Evolutionary conservation across 2,888 invertebrate genomes (phyloP), one percentile per base, ranked within the genome.

Genomic region (Tiliacea citrago): DNA sequence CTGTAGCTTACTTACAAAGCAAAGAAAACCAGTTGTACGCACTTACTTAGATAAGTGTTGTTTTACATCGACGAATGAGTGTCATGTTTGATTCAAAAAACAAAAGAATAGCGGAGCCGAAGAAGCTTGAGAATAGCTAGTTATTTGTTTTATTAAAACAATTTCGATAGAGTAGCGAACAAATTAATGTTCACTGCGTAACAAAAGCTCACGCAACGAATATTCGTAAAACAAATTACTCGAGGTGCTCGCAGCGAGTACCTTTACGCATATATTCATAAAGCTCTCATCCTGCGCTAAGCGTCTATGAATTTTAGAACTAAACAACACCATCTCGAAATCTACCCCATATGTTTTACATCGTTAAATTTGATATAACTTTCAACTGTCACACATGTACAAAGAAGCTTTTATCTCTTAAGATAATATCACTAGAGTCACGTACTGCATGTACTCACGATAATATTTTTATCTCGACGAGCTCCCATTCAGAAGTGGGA

Each of bases 351-450:
- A 6, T 42, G 42, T 42, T 45, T 0, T 45, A 45, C 18, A 49
- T 18, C 2, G 1, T 49, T 8, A 7, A 2, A 21, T 49, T 21
- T 21, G 6, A 18, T 21, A 51, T 51, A 51, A 51, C 51, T 51
- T 51, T 62, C 9, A 45, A 24, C n/a, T 18, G n/a, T 45, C 62
- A 24, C 16, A 42, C 10, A 24, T 24, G 6, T 24, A 35, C n/a
- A 51, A 16, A n/a, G n/a, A 16, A 35, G 21, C n/a, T n/a, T 35
- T 51, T 66, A 66, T 53, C 51, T 51, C 35, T 0, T 16, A 10
- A 66, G 66, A 66, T 66, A 35, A 1, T 66, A 66, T 66, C 66
- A n/a, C 7, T 16, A 35, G 10, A 51, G 35, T 53, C 66, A 66
- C 51, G 66, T 51, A 35, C 35, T n/a, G n/a, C n/a, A n/a, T 53